Base-by-base conservation (phyloP, 1,140 invertebrate species). In the Neoseiulus cucumeris region DNA sequence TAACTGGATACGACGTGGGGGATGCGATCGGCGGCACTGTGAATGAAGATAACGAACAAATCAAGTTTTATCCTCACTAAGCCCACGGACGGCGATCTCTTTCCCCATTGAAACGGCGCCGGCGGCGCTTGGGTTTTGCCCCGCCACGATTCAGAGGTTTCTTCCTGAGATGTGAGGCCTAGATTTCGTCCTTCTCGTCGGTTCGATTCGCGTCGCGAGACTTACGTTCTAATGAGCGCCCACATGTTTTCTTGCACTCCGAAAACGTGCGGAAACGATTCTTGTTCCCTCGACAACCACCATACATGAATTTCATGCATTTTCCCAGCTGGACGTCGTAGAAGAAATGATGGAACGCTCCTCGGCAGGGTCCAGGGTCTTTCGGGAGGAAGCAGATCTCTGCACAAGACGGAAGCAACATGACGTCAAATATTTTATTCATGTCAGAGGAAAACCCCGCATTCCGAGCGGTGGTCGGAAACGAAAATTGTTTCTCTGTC, bases 261-360 rank as follows among this genome's bases (percentile, higher is more conserved):
- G 66, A 18, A 22, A 65, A 64, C 25, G 28, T 28, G 14, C 42
- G 41, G 33, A 68, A 68, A 1, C 65, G 68, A 64, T 68, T 68
- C 28, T 45, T 69, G 22, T 68, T 68, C 17, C 68, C 68, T 18
- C 68, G 55, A 66, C 77, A 78, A 68, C 77, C 76, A 44, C 74
- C 73, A 71, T 76, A 78, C 44, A 67, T 68, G 68, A 78, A 78
- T 18, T 70, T 68, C 64, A 73, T 70, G 68, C 77, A 78, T 44
- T 72, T 73, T 45, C 70, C 78, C 22, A 79, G 75, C 67, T 83
- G 79, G 69, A 83, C 80, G 72, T 92, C 84, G 75, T 81, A 96
- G 75, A 82, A 84, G 86, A 86, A 96, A 59, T 85, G 81, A 18
- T 79, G 78, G 75, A 82, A 91, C 73, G 85, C 85, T n/a, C 87